Conservation (phyloP, 2,888 invertebrate species). For the Leptinotarsa peninsularis region DNA sequence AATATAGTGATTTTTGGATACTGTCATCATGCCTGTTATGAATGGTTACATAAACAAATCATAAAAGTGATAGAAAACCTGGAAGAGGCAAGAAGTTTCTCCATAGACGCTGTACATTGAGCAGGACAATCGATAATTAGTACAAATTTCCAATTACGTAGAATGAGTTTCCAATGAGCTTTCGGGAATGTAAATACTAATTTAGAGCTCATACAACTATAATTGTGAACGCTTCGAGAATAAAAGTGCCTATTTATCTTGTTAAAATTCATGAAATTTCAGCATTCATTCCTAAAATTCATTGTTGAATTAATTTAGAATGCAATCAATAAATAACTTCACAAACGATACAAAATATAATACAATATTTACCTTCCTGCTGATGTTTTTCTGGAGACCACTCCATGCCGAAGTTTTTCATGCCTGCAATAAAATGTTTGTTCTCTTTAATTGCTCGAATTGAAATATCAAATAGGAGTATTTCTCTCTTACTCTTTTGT, state of each 20-base stretch:
- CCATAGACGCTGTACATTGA: too few species aligned
- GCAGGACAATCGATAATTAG: not conserved
- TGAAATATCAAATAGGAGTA: not conserved
- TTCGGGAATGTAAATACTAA: not conserved
- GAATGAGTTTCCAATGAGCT: not conserved
- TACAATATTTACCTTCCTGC: slow-evolving; percentile 40
- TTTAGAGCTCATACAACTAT: not conserved
- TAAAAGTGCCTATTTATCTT: too few species aligned
- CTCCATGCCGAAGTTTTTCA: slow-evolving; percentile 43
- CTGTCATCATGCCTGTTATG: too few species aligned
- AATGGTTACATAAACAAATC: too few species aligned
- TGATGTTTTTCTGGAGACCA: slow-evolving; percentile 53
- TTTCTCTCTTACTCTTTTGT: not conserved
- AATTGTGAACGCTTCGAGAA: not conserved
- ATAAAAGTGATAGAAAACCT: not conserved
- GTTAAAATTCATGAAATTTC: not conserved
- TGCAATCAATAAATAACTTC: not conserved
- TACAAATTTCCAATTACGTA: not conserved
- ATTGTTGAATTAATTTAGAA: not conserved
- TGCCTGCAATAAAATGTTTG: not conserved
- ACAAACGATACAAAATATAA: not conserved
- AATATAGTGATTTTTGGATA: too few species aligned
- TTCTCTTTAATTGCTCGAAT: not conserved
- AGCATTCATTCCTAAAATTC: not conserved
- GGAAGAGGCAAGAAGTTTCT: not conserved